Conservation (phyloP, 1,140 invertebrate species). For the Panulirus ornatus region DNA sequence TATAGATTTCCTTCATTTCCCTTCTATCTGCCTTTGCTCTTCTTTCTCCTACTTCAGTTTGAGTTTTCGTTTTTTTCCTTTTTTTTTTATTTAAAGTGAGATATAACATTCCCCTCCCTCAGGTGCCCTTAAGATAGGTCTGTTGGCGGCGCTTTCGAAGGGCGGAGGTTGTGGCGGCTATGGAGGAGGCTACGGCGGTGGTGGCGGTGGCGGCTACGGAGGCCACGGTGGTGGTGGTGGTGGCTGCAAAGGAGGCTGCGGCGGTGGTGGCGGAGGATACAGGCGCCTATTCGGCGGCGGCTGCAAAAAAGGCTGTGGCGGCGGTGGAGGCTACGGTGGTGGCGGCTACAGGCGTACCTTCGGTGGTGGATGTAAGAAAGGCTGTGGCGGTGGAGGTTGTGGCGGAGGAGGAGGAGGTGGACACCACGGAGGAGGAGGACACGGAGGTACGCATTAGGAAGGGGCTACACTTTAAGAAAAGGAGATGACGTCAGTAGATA, state of each 20-base stretch:
- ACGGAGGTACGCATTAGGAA: background rate
- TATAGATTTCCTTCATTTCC: too few relatives aligned
- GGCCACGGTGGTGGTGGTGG: background rate
- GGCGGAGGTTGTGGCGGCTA: background rate
- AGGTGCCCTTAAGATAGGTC: background rate
- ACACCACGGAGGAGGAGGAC: background rate
- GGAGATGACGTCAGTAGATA: too few relatives aligned
- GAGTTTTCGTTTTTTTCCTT: too few relatives aligned
- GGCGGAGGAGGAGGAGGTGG: background rate
- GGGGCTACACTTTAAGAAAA: background rate
- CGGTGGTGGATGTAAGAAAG: background rate
- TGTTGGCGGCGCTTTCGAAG: background rate
- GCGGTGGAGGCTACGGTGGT: background rate
- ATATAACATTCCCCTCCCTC: background rate
- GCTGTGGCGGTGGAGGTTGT: background rate
- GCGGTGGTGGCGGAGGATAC: background rate
- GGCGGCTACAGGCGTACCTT: background rate
- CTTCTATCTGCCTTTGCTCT: too few relatives aligned
- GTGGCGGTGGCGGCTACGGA: background rate
- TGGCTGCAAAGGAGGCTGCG: background rate
- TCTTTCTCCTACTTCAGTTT: too few relatives aligned
- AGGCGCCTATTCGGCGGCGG: background rate
- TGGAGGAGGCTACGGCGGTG: too few relatives aligned
- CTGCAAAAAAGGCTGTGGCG: too few relatives aligned
- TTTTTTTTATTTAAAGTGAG: too few relatives aligned